phyloP scores from a whole-genome alignment of 2,888 invertebrate genomes.

The Acronicta aceris region DNA sequence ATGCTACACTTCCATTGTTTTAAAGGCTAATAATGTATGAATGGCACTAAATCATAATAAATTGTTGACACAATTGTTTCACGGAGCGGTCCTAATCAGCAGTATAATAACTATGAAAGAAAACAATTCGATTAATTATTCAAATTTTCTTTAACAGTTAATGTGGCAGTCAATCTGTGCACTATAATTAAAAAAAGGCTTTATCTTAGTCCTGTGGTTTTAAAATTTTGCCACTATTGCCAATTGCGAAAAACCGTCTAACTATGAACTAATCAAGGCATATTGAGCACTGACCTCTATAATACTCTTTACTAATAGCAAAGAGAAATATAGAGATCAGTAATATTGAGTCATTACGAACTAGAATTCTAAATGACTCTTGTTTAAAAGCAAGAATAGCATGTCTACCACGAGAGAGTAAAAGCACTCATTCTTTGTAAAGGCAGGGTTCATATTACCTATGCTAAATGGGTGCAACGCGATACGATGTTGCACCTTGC shows the following conservation, averaged over 20 bases:
- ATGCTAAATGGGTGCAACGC: conserved; percentile 57
- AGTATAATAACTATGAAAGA: too few species aligned
- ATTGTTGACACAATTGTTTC: conserved; percentile 7
- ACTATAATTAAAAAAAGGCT: too few species aligned
- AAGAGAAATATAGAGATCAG: too few species aligned
- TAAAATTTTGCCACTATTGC: too few species aligned
- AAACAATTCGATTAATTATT: too few species aligned
- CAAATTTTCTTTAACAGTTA: too few species aligned
- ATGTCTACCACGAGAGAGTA: conserved; percentile 16
- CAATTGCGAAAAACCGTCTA: too few species aligned
- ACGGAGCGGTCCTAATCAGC: neutral
- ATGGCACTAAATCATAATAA: conserved; percentile 1
- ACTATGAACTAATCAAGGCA: neutral
- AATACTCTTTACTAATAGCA: too few species aligned
- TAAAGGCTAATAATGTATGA: conserved; percentile 1
- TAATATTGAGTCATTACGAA: too few species aligned
- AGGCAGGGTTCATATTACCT: conserved; percentile 28
- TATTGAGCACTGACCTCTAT: too few species aligned
- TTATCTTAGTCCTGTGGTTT: too few species aligned
- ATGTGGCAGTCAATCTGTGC: too few species aligned
- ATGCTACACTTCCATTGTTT: conserved; percentile 26
- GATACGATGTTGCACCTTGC: conserved; percentile 65
- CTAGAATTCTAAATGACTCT: conserved; percentile 3
- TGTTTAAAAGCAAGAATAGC: conserved; percentile 9
- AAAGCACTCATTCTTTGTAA: conserved; percentile 37